phyloP scores from a whole-genome alignment of 2,797 vertebrate genomes.

The Enteromius anoplus region DNA sequence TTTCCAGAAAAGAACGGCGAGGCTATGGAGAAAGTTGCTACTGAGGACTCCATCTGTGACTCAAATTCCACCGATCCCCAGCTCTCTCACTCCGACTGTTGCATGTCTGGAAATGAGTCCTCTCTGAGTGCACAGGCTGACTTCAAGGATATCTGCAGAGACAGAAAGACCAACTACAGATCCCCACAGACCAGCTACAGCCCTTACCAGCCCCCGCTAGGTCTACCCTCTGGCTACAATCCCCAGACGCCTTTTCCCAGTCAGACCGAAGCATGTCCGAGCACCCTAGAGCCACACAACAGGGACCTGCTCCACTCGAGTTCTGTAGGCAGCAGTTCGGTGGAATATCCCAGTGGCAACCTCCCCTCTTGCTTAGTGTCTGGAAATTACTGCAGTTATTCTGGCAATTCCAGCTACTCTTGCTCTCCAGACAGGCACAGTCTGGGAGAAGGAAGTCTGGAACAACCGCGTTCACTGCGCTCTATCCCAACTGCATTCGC shows the following conservation, averaged over 20 bases:
- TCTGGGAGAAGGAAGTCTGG: slow-evolving; percentile 66
- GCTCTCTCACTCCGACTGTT: not conserved
- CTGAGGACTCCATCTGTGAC: slow-evolving; percentile 24
- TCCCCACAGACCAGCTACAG: slow-evolving; percentile 55
- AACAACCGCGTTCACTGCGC: slow-evolving; percentile 77
- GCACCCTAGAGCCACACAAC: slow-evolving; percentile 42
- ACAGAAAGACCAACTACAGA: slow-evolving; percentile 17
- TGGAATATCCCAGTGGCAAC: slow-evolving; percentile 65
- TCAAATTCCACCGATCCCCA: not conserved
- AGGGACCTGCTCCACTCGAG: slow-evolving; percentile 65
- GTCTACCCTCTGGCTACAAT: slow-evolving; percentile 62
- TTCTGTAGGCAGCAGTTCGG: slow-evolving; percentile 66
- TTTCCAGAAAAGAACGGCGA: slow-evolving; percentile 80
- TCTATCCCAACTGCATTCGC: slow-evolving; percentile 70
- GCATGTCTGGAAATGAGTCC: slow-evolving; percentile 13
- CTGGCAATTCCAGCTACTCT: slow-evolving; percentile 63
- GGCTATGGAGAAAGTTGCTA: slow-evolving; percentile 69
- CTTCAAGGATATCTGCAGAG: slow-evolving; percentile 28
- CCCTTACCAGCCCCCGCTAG: slow-evolving; percentile 62
- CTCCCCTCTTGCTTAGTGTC: slow-evolving; percentile 63
- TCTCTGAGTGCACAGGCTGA: slow-evolving; percentile 26
- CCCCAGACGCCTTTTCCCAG: slow-evolving; percentile 78
- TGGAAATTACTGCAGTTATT: slow-evolving; percentile 63
- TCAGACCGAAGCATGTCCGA: slow-evolving; percentile 59
- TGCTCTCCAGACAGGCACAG: slow-evolving; percentile 61